A percentile compares a stretch with the other conserved stretches of the same genome.
Evolutionary conservation across 2,113 vertebrate species (phyloP).

Genomic region (Eublepharis macularius): DNA sequence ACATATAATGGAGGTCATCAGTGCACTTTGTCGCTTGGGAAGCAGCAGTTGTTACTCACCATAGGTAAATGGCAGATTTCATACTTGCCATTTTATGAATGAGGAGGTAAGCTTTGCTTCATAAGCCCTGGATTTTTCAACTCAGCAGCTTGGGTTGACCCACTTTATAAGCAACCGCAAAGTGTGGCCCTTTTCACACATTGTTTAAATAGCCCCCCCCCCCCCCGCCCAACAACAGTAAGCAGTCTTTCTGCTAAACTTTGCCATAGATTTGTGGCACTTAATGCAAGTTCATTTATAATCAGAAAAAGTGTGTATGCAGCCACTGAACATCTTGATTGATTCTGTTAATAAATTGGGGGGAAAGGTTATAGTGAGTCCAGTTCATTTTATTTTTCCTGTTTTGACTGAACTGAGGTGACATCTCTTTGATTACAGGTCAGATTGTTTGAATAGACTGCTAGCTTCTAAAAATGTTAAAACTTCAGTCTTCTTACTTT

Average conservation of each 20-base stretch:
- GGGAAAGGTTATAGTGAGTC: not conserved
- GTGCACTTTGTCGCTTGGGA: not conserved
- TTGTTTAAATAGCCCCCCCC: too few species aligned
- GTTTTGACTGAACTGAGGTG: not conserved
- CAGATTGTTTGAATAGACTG: not conserved
- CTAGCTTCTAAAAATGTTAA: not conserved
- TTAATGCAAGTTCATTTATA: not conserved
- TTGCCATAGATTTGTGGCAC: not conserved
- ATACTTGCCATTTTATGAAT: too few species aligned
- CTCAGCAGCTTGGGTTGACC: too few species aligned
- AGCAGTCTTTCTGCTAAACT: not conserved
- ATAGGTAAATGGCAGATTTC: too few species aligned
- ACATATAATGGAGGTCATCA: not conserved
- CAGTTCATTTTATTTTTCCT: not conserved
- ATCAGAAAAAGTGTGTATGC: not conserved
- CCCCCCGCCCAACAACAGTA: not conserved
- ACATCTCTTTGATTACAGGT: not conserved
- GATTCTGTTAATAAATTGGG: not conserved
- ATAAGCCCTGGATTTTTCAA: too few species aligned
- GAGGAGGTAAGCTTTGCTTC: too few species aligned
- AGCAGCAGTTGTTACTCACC: not conserved
- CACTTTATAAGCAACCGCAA: too few species aligned
- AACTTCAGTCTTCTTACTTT: not conserved
- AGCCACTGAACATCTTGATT: not conserved
- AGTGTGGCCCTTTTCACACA: too few species aligned